A percentile compares a stretch with the other conserved stretches of the same genome.
phyloP scores from a whole-genome alignment of 1,140 invertebrate genomes.

The Calosoma granatense region DNA sequence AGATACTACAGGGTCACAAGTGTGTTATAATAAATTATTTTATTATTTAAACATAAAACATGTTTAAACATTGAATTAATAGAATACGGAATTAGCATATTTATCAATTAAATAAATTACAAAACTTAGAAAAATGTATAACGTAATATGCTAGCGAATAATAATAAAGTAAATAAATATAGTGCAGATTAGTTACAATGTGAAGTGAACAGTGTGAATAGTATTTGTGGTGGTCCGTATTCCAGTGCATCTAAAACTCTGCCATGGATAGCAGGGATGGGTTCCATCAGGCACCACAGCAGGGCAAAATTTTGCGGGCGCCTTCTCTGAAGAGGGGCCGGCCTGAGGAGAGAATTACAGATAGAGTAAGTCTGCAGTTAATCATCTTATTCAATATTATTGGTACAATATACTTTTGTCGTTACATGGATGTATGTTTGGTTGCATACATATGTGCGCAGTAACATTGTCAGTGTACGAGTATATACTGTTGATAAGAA shows the following conservation, averaged over 20 bases:
- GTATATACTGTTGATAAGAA: background rate
- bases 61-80: no score
- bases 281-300: background rate
- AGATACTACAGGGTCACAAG: no score
- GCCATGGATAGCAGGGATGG: background rate
- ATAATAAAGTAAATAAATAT: no score
- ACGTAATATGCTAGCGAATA: no score
- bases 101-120: no score
- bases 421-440: background rate
- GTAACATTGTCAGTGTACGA: background rate
- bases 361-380: slow-evolving; percentile 54
- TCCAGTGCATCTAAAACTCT: background rate
- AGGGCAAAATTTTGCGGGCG: slow-evolving; percentile 48
- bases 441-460: background rate
- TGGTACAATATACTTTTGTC: background rate
- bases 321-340: slow-evolving; percentile 61
- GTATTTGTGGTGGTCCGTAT: background rate
- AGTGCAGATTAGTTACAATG: no score
- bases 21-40: no score
- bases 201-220: no score
- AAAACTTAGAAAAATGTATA: no score
- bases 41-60: no score
- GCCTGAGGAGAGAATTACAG: slow-evolving; percentile 56
- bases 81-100: no score
- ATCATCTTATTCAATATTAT: background rate